These are phyloP conservation scores for Choristoneura fumiferana DNA, from an alignment of 1,140 invertebrate species.

Conservation along the genomic window DNA sequence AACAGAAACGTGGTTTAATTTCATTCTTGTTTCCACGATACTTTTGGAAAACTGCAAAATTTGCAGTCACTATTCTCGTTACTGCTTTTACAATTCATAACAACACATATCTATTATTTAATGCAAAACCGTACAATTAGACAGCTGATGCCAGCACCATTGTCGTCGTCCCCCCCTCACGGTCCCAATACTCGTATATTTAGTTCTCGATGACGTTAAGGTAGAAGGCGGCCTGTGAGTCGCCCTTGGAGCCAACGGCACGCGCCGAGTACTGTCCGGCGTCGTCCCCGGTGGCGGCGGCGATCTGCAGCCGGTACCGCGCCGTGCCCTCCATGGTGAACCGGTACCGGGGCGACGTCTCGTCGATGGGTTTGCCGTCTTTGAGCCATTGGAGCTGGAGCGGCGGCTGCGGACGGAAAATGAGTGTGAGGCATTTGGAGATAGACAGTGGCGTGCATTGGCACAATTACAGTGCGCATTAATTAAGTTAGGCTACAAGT, in stretches of 20 bases:
- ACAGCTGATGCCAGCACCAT: too few species aligned
- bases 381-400: constrained; percentile 90
- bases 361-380: constrained; percentile 91
- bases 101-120: too few species aligned
- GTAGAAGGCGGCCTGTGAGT: constrained; percentile 90
- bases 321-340: constrained; percentile 90
- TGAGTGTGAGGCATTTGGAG: not conserved
- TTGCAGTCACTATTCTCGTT: too few species aligned
- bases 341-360: constrained; percentile 87
- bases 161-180: too few species aligned
- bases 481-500: too few species aligned
- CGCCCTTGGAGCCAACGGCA: constrained; percentile 91
- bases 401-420: constrained; percentile 62
- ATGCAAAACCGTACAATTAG: too few species aligned
- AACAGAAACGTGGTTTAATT: too few species aligned
- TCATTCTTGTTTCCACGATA: too few species aligned
- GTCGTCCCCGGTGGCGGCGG: constrained; percentile 87
- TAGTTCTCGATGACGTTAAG: constrained; percentile 85
- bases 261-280: constrained; percentile 94
- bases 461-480: too few species aligned
- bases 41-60: too few species aligned
- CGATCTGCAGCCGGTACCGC: constrained; percentile 87
- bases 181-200: constrained; percentile 23
- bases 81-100: too few species aligned
- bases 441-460: too few species aligned